Percentiles rank a stretch among this genome's conserved stretches.
Evolutionary conservation across 2,797 vertebrate genomes (phyloP).

Genomic region (Meda fulgida): DNA sequence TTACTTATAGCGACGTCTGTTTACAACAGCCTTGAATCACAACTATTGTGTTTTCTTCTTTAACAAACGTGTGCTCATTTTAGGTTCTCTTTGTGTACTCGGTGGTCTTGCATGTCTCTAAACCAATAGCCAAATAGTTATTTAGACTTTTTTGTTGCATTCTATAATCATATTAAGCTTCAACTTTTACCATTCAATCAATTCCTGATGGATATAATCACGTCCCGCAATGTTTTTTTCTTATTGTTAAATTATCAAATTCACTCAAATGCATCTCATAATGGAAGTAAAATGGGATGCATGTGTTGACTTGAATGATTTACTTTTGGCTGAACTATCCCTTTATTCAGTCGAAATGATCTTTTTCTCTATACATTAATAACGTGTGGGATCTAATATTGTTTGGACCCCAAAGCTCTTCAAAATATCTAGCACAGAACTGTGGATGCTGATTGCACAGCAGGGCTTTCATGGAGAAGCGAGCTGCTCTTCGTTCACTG

Average conservation of each 20-base stretch:
- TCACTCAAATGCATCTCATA: neutral
- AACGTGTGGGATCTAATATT: neutral
- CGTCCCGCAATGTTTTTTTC: neutral
- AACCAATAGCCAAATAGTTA: neutral
- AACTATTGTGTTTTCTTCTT: neutral
- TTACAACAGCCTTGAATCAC: neutral
- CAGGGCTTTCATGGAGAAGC: slow-evolving; percentile 15
- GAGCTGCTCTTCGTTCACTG: slow-evolving; percentile 2
- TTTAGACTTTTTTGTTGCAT: neutral
- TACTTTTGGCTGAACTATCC: too few species aligned
- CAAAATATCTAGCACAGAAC: neutral
- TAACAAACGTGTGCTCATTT: neutral
- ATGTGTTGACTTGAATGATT: too few species aligned
- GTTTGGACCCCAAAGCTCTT: neutral
- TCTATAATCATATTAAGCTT: neutral
- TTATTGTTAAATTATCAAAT: neutral
- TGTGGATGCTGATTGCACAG: slow-evolving; percentile 2
- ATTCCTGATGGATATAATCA: neutral
- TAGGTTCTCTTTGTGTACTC: neutral
- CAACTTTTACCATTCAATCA: neutral
- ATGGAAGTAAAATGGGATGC: neutral
- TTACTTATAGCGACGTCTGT: neutral
- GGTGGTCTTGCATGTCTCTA: neutral
- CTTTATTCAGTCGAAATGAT: too few species aligned
- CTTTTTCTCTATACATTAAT: neutral